A percentile compares a stretch with the other conserved stretches of the same genome.
These are phyloP conservation scores for Scartelaos histophorus DNA, from an alignment of 2,113 vertebrate species.

Conservation along the genomic window DNA sequence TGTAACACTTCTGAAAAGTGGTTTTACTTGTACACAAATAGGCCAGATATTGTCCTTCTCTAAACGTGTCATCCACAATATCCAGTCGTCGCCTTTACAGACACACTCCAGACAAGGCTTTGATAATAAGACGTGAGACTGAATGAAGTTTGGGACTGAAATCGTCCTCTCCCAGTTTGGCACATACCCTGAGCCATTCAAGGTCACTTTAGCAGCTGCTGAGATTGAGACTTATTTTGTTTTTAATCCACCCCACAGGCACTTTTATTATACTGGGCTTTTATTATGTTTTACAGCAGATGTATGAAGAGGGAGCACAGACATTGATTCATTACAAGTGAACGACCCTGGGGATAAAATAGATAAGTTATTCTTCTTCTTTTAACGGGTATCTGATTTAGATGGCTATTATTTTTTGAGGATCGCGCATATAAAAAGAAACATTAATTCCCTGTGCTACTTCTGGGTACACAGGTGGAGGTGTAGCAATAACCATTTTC, in stretches of 20 bases:
- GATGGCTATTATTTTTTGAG: not conserved
- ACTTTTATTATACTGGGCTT: not conserved
- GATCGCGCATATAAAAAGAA: not conserved
- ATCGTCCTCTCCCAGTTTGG: not conserved
- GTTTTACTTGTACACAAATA: not conserved
- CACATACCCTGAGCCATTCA: not conserved
- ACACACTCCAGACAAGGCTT: not conserved
- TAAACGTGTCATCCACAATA: not conserved
- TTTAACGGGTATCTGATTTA: not conserved
- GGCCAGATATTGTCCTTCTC: not conserved
- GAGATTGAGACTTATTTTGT: not conserved
- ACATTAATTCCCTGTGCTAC: not conserved
- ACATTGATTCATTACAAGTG: not conserved
- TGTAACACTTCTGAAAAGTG: not conserved
- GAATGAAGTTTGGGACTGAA: not conserved
- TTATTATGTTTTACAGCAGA: not conserved
- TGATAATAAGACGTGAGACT: not conserved
- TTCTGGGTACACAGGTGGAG: not conserved
- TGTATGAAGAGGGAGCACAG: not conserved
- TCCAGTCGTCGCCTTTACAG: no score
- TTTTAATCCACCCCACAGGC: conserved; percentile 4
- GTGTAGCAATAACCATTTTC: not conserved
- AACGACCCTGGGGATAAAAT: not conserved
- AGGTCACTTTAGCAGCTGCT: not conserved
- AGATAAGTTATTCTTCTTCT: not conserved